Base-by-base conservation (phyloP, 2,113 vertebrate genomes). In the Boulengeromyrus knoepffleri region DNA sequence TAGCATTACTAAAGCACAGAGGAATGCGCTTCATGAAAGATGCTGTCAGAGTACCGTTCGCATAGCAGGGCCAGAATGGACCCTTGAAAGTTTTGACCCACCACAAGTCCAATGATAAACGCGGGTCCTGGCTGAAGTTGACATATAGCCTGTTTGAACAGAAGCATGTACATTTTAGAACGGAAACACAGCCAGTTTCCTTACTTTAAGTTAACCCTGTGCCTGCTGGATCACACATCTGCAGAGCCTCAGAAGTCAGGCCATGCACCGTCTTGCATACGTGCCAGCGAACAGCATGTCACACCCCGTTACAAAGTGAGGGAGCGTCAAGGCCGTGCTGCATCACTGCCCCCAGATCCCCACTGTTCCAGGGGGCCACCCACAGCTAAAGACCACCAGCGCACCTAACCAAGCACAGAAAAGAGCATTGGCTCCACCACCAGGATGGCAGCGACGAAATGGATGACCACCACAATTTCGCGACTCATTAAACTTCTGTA, bases 401-500 rank as follows among this genome's bases (percentile, higher is more conserved):
- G 8, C 39, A 83, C 36, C 42, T 17, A 42, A 45, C 42, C 21
- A 45, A 83, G 42, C 77, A 45, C 77, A 45, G 36, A 83, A 2
- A 45, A 83, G 77, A 9, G 77, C 77, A 83, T 1, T 21, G 19
- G 17, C 19, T 45, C 77, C 36, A 42, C 77, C 77, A 19, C 77
- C 21, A 21, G 52, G 36, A 88, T 70, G 89, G 87, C 19, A 77
- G 47, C 89, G 46, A 17, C 39, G 49, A 87, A 52, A 19, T 42
- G 31, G 31, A 31, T 31, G 31, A 31, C 31, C 31, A 31, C 31
- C 31, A 31, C 31, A 31, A 31, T 31, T 94, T 94, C 93, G 92
- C 91, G 91, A 89, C 83, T 90, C 91, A 88, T 92, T 93, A 92
- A 89, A 77, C 93, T 92, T 91, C 88, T 12, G 84, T 88, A 85